Evolutionary conservation across 2,113 vertebrate genomes (phyloP), one percentile per base, ranked within the genome.

Genomic region (Hippoglossus stenolepis): DNA sequence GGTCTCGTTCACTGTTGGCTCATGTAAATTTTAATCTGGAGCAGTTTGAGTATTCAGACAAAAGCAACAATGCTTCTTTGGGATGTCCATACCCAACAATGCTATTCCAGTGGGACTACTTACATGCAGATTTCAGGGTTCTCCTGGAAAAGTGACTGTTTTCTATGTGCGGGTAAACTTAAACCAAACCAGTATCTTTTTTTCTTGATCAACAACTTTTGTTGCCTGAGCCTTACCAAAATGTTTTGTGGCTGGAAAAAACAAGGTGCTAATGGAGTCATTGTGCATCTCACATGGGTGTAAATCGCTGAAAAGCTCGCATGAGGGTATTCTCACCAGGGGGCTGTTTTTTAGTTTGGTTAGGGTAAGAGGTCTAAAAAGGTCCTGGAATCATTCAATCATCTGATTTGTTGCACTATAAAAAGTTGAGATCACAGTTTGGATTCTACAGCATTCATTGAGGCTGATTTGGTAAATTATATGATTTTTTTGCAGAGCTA

Each of bases 1-100:
- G 47, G 62, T 47, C 54, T 79, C 47, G 75, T 62, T 53, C 62
- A 62, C 66, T 53, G 49, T 62, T 72, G 49, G 66, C 69, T 69
- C 18, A 82, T 84, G 75, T 61, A 69, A 68, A 89, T 76, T 40
- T 67, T 24, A 58, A 51, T 6, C 58, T 21, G 57, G 43, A 61
- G 24, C 26, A 70, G 38, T 51, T 5, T 23, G 62, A 63, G 53
- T 24, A 24, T 45, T 31, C 68, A 69, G 31, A 75, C 28, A 75
- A 45, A 23, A 59, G 31, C 12, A 49, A 65, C n/a, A 58, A 26
- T 70, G 35, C 57, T n/a, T 54, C 51, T 77, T 73, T 15, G 4
- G 12, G 31, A 45, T 12, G 20, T 20, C 20, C 18, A 54, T n/a
- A n/a, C 4, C 51, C 20, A 53, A 53, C 51, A 11, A 3, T 21